A percentile compares a stretch with the other conserved stretches of the same genome.
These are phyloP conservation scores for Smittia aterrima DNA, from an alignment of 2,888 invertebrate genomes.

Conservation along the genomic window DNA sequence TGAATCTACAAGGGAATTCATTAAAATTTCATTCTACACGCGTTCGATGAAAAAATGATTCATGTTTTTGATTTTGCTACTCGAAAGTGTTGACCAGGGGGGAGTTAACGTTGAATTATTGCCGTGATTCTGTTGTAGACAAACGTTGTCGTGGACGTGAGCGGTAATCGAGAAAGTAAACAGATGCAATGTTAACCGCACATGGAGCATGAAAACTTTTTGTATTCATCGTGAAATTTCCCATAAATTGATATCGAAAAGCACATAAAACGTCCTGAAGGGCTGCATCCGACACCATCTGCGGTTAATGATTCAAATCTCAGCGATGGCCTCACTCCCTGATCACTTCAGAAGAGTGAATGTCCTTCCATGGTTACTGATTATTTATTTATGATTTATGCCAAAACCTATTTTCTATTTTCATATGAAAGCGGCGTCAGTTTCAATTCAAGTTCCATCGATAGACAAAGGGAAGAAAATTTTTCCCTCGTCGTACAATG, in stretches of 20 bases:
- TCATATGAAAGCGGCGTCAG: neutral
- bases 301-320: constrained; percentile 29
- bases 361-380: constrained; percentile 8
- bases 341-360: neutral
- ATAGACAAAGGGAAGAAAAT: neutral
- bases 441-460: neutral
- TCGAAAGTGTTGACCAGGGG: neutral
- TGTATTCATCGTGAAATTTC: neutral
- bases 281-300: neutral
- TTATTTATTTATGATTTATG: constrained; percentile 38
- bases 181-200: constrained; percentile 31
- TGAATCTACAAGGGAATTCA: constrained; percentile 38
- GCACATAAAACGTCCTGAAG: neutral
- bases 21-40: constrained; percentile 32
- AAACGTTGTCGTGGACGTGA: neutral
- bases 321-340: neutral
- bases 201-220: constrained; percentile 5
- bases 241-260: constrained; percentile 28
- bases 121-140: neutral
- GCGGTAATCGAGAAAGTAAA: constrained; percentile 20
- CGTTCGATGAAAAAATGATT: constrained; percentile 12
- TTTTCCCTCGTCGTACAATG: neutral
- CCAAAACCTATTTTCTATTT: constrained; percentile 29
- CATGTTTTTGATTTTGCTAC: constrained; percentile 7
- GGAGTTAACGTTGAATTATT: constrained; percentile 20